Percentiles rank a stretch among this genome's conserved stretches.
Evolutionary conservation across 2,888 invertebrate species (phyloP).

Genomic region (Campoletis raptor): DNA sequence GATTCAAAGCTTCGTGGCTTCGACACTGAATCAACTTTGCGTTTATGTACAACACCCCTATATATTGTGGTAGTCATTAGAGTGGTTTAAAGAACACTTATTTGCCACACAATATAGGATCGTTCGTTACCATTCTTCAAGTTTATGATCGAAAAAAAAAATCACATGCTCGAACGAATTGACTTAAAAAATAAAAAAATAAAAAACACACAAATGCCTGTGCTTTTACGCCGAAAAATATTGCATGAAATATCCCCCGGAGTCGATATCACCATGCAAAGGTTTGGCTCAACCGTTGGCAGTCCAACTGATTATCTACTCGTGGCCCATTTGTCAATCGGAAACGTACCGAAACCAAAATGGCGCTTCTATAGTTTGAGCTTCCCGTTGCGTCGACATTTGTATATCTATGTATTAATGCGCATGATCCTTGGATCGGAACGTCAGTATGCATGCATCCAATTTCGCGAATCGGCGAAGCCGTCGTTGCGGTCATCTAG

Average conservation of each 20-base stretch:
- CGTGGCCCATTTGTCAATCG: conserved; percentile 12
- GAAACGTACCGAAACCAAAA: conserved; percentile 35
- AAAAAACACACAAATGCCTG: not conserved
- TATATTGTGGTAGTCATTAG: conserved; percentile 4
- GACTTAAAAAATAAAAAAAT: not conserved
- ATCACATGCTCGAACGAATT: not conserved
- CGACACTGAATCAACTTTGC: conserved; percentile 31
- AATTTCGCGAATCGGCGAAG: conserved; percentile 69
- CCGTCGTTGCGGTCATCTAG: conserved; percentile 64
- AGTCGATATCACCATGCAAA: not conserved
- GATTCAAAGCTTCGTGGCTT: conserved; percentile 63
- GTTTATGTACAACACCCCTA: conserved; percentile 21
- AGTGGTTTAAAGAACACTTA: conserved; percentile 9
- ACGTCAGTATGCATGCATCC: conserved; percentile 62
- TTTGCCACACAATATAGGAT: not conserved
- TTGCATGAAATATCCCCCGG: not conserved
- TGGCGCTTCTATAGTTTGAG: conserved; percentile 24
- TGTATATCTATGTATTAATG: not conserved
- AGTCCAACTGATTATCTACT: conserved; percentile 7
- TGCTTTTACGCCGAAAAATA: not conserved
- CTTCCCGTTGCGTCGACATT: not conserved
- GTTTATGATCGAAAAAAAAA: conserved; percentile 2
- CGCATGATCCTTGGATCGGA: conserved; percentile 56
- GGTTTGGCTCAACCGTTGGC: not conserved
- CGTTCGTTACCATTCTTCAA: conserved; percentile 22